These are phyloP conservation scores for Murina feae DNA, from an alignment of 2,113 vertebrate genomes.

Conservation along the genomic window DNA sequence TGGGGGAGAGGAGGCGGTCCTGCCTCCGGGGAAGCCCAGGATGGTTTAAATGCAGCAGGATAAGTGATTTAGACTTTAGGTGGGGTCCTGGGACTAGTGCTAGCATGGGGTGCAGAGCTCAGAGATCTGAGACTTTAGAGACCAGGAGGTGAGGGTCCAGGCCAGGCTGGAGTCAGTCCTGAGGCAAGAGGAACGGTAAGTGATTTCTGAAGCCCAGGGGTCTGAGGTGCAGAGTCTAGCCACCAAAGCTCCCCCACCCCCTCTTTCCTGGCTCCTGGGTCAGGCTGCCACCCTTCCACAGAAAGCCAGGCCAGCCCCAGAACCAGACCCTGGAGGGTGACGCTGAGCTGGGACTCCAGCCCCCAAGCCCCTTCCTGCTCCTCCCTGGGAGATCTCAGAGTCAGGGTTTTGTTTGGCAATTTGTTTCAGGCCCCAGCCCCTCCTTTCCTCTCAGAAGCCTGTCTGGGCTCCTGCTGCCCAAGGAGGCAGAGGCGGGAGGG, in stretches of 20 bases:
- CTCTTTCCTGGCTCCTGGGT: background rate
- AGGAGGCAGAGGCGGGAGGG: background rate
- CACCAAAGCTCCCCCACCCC: rapidly evolving
- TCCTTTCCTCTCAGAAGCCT: background rate
- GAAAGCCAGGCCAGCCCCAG: background rate
- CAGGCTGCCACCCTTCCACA: background rate
- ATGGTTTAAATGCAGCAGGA: background rate
- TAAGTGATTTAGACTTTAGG: background rate
- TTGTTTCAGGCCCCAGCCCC: background rate
- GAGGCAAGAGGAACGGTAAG: background rate
- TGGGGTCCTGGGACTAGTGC: background rate
- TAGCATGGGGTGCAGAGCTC: background rate
- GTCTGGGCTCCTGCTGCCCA: background rate
- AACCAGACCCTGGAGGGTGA: background rate
- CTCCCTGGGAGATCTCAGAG: background rate
- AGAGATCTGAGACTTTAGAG: background rate
- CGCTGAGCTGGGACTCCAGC: no score
- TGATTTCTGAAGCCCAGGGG: background rate
- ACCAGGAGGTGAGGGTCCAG: background rate
- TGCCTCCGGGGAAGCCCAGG: background rate
- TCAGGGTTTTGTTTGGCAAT: background rate
- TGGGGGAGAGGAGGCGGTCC: rapidly evolving
- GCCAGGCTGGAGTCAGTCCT: background rate
- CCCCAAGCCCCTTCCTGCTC: no score
- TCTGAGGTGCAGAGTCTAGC: background rate